Evolutionary conservation across 2,888 invertebrate genomes (phyloP), one percentile per base, ranked within the genome.

Genomic region (Ptilodon capucinus): DNA sequence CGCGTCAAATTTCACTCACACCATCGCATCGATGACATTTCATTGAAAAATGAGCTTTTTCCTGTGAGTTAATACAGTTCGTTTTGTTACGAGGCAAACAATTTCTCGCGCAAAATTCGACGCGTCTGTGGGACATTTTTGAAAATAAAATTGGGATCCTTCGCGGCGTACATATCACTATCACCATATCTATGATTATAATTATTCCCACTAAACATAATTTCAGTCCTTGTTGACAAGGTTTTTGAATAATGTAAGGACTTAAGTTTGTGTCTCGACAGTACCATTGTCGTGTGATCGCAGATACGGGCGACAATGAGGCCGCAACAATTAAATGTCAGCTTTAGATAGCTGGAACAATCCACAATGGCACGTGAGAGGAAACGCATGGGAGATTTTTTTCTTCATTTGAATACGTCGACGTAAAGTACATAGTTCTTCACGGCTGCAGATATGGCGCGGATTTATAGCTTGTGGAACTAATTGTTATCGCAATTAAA

Each of bases 331-430:
- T 88, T 86, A 85, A 84, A 79, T 72, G 78, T 71, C 71, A 70
- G 76, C 71, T 51, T 81, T 78, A 77, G 74, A 72, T 71, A 65
- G 69, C 69, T 67, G 58, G 71, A 83, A 87, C 86, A 87, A 87
- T 85, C 64, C 81, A 87, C 88, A 88, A 87, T 84, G 69, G 81
- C 81, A 84, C 83, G 85, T 85, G 86, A 84, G 86, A 86, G 81
- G 79, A 79, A 81, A 81, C 74, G 79, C 84, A 81, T 81, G 86
- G 74, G 84, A 81, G 77, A 68, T 76, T 84, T 82, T 81, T 81
- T 65, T 57, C 57, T 73, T 63, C 67, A 68, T 75, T 71, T 68
- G 66, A 67, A 74, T 74, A 64, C 64, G 61, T 51, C 49, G 54
- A 57, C 51, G 44, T 42, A 46, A 47, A 48, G 45, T 60, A 56